Base-by-base conservation (phyloP, 2,113 vertebrate species). In the Austrofundulus limnaeus region DNA sequence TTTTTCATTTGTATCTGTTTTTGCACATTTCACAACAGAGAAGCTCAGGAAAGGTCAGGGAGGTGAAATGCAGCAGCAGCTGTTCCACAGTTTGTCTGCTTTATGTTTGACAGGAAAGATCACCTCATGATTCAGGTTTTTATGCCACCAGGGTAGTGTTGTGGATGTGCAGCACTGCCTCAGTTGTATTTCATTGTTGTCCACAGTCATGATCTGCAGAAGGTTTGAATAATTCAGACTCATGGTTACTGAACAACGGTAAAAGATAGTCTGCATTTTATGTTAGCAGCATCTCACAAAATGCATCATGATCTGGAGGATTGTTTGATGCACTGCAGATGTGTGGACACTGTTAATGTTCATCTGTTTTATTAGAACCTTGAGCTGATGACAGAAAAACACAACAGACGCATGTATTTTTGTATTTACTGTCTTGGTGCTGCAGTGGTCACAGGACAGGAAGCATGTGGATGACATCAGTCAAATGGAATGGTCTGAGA, bases 401-500 rank as follows among this genome's bases (percentile, higher is more conserved):
- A 24, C n/a, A 11, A 19, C 54, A 14, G 25, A 56, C 58, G 17
- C 28, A 46, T 59, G 48, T 63, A 72, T 77, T 79, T 72, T 60
- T 63, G 67, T 39, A 46, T 5, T n/a, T 11, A 38, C 56, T 67
- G 38, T 75, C 34, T 76, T 31, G 11, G 52, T 17, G 2, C 39
- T 4, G 50, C 66, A 14, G 57, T 14, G 53, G 75, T 78, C 75
- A 77, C 31, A 41, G 47, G 72, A 80, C 82, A 54, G 41, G 61
- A 31, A 77, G 72, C 25, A 2, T 65, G 54, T 47, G 28, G 5
- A 31, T 81, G 78, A 83, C 53, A 75, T 78, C 63, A 82, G 63
- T 5, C 38, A 58, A 45, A 65, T 72, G 77, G 83, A 88, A 88
- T 86, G 75, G 57, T 68, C 51, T 19, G 56, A 69, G 77, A 80